These are phyloP conservation scores for Pteronura brasiliensis DNA, from an alignment of 2,113 vertebrate species.

Conservation along the genomic window DNA sequence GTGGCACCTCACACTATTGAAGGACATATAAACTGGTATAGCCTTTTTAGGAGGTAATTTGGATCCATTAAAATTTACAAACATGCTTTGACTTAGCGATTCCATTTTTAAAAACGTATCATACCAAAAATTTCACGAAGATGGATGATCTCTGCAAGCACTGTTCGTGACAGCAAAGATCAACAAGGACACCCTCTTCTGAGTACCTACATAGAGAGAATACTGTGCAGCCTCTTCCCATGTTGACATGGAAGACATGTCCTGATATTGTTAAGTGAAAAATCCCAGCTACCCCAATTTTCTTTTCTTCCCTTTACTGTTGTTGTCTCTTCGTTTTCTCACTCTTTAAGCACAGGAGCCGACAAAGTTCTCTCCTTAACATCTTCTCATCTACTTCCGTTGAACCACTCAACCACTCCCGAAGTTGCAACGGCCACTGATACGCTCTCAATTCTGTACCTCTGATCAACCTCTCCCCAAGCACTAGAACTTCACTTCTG, in stretches of 20 bases:
- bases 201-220: background rate
- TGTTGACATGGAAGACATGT: background rate
- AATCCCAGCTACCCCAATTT: background rate
- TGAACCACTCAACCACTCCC: background rate
- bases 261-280: background rate
- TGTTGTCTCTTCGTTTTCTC: background rate
- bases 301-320: background rate
- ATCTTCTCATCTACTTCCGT: background rate
- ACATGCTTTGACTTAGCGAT: background rate
- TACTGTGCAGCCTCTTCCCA: background rate
- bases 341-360: background rate
- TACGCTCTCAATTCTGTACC: background rate
- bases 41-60: background rate
- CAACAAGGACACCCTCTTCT: background rate
- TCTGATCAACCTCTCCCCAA: background rate
- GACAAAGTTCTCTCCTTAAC: background rate
- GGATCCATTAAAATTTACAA: background rate
- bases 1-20: background rate
- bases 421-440: background rate
- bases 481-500: background rate
- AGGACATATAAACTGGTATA: background rate
- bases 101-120: background rate
- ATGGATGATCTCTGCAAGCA: background rate
- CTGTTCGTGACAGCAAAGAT: background rate
- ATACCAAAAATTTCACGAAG: background rate